Conservation (phyloP, 2,888 invertebrate genomes). For the Scaptomyza caliginosa region DNA sequence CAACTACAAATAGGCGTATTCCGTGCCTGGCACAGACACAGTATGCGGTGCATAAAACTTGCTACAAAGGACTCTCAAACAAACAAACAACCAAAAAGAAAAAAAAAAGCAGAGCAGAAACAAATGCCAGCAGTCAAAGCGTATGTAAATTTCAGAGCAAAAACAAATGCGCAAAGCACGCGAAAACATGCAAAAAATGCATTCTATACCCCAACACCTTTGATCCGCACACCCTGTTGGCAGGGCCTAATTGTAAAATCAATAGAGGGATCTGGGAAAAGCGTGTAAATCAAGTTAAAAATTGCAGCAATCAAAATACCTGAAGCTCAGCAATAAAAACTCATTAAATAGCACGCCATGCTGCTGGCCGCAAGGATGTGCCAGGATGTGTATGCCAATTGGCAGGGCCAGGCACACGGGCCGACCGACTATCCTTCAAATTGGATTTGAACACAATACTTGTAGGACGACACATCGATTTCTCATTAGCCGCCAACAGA, state of each 20-base stretch:
- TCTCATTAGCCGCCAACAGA: slow-evolving; percentile 61
- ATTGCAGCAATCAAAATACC: slow-evolving; percentile 77
- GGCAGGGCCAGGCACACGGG: slow-evolving; percentile 44
- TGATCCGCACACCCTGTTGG: not conserved
- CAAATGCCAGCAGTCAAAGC: slow-evolving; percentile 16
- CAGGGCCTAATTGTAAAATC: slow-evolving; percentile 77
- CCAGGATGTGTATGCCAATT: slow-evolving; percentile 50
- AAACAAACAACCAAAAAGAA: slow-evolving; percentile 1
- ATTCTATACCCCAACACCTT: slow-evolving; percentile 29
- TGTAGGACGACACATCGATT: slow-evolving; percentile 71
- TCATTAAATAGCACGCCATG: slow-evolving; percentile 68
- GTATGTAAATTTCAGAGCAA: slow-evolving; percentile 15
- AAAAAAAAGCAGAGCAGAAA: slow-evolving; percentile 42
- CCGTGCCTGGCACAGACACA: slow-evolving; percentile 27
- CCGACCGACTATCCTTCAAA: slow-evolving; percentile 48
- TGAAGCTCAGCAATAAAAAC: slow-evolving; percentile 78
- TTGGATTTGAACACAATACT: slow-evolving; percentile 73
- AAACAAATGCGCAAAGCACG: slow-evolving; percentile 70
- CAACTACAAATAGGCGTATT: slow-evolving; percentile 45
- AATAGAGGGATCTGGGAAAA: slow-evolving; percentile 58
- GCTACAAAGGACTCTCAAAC: slow-evolving; percentile 61
- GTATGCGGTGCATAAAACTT: slow-evolving; percentile 71
- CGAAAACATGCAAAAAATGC: slow-evolving; percentile 78
- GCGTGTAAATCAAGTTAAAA: slow-evolving; percentile 78
- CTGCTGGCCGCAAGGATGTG: slow-evolving; percentile 29